Conservation (phyloP, 2,888 invertebrate species). For the Perithous albicinctus region DNA sequence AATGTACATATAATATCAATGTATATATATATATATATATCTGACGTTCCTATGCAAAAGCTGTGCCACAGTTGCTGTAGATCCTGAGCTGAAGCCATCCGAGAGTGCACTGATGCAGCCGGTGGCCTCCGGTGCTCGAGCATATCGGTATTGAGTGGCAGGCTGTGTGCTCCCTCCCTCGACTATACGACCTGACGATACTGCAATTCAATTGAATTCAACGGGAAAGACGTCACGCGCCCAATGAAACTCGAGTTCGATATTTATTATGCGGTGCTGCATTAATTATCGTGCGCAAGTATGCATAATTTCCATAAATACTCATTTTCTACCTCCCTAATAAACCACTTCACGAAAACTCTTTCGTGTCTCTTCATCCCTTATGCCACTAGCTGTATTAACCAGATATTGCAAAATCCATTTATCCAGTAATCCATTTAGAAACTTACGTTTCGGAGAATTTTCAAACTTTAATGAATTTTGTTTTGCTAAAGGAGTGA, state of each 20-base stretch:
- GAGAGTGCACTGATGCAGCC: slow-evolving; percentile 51
- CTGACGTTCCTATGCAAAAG: slow-evolving; percentile 33
- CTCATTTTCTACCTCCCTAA: slow-evolving; percentile 30
- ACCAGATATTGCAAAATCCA: neutral
- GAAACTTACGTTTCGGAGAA: too few species aligned
- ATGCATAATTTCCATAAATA: slow-evolving; percentile 66
- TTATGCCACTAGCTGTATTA: neutral
- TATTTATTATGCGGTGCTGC: slow-evolving; percentile 80
- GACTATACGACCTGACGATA: slow-evolving; percentile 73
- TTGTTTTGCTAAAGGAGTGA: too few species aligned
- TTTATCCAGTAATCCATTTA: too few species aligned
- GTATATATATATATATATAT: slow-evolving; percentile 32
- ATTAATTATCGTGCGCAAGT: slow-evolving; percentile 80
- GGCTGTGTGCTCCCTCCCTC: slow-evolving; percentile 8
- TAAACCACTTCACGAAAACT: slow-evolving; percentile 7
- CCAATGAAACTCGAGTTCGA: slow-evolving; percentile 79
- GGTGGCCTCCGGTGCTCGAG: slow-evolving; percentile 67
- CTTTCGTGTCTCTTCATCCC: slow-evolving; percentile 6
- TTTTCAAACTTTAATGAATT: too few species aligned
- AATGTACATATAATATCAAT: slow-evolving; percentile 48
- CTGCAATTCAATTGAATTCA: slow-evolving; percentile 79
- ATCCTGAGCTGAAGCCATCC: slow-evolving; percentile 40
- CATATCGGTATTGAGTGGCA: slow-evolving; percentile 79
- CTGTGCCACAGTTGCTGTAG: slow-evolving; percentile 28
- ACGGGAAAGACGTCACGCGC: slow-evolving; percentile 79